These are phyloP conservation scores for Tetramorium simillimum DNA, from an alignment of 1,140 invertebrate species.

Conservation along the genomic window DNA sequence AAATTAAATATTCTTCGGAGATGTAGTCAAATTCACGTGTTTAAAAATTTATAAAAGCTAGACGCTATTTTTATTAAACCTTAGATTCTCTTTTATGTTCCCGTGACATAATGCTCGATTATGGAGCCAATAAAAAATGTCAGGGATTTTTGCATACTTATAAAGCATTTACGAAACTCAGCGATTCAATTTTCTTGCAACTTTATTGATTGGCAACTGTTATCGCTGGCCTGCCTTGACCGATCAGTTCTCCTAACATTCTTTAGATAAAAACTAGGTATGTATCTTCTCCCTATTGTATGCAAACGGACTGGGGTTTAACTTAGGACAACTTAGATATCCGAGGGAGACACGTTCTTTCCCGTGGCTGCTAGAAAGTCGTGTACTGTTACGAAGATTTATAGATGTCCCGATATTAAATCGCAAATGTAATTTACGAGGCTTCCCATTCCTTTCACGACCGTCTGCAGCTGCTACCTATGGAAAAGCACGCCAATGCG, in stretches of 20 bases:
- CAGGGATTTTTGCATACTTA: no score
- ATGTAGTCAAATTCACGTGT: no score
- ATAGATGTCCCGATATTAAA: slow-evolving; percentile 74
- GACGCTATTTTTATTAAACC: not conserved
- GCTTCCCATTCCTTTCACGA: not conserved
- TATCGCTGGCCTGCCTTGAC: no score
- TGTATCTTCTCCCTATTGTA: slow-evolving; percentile 3
- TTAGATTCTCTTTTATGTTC: not conserved
- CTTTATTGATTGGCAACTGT: not conserved
- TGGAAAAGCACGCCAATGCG: slow-evolving; percentile 34
- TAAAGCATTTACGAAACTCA: not conserved
- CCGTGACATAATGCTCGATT: not conserved
- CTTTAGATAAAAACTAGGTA: not conserved
- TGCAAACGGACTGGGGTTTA: slow-evolving; percentile 42
- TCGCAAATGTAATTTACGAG: slow-evolving; percentile 76
- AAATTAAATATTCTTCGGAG: not conserved
- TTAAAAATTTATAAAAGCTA: not conserved
- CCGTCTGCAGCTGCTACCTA: slow-evolving; percentile 15
- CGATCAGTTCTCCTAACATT: not conserved
- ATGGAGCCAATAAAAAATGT: not conserved
- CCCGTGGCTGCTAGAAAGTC: not conserved
- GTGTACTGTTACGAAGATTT: slow-evolving; percentile 62
- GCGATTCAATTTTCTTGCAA: not conserved
- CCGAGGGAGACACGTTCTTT: slow-evolving; percentile 17
- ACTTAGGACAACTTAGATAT: slow-evolving; percentile 23